phyloP scores from a whole-genome alignment of 2,797 vertebrate genomes.

The Cephalopachus bancanus region DNA sequence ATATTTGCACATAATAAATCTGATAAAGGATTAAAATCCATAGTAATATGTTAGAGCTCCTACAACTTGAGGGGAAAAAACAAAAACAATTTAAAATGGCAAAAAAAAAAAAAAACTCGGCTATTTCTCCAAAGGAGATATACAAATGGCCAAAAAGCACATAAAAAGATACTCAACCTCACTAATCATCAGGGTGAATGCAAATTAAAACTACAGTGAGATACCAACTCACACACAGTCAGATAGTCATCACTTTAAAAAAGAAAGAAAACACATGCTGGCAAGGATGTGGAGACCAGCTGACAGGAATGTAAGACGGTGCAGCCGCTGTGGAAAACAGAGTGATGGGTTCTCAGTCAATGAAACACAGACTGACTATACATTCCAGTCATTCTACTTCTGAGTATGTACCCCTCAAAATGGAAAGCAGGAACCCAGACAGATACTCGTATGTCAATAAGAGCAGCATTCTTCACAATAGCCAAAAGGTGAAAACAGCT shows the following conservation, averaged over 20 bases:
- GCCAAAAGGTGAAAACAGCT: neutral
- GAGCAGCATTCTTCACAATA: neutral
- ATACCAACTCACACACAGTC: neutral
- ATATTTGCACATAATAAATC: neutral
- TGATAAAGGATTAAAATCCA: neutral
- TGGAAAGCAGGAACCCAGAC: neutral
- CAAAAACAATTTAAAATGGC: neutral
- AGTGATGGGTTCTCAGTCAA: neutral
- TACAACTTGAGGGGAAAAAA: neutral
- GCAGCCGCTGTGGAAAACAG: neutral
- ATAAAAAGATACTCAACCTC: neutral
- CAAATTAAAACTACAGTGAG: constrained; percentile 39
- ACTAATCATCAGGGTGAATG: neutral
- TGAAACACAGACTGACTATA: neutral
- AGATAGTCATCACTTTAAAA: neutral
- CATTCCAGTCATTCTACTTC: neutral
- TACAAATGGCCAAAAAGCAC: neutral
- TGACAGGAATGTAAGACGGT: neutral
- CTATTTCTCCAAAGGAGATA: neutral
- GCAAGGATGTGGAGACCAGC: neutral
- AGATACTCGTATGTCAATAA: neutral
- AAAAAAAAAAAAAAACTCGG: neutral
- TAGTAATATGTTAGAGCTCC: neutral
- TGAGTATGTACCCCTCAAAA: neutral
- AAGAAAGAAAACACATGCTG: neutral